phyloP scores from a whole-genome alignment of 2,113 vertebrate species.

The Bostrychus sinensis region DNA sequence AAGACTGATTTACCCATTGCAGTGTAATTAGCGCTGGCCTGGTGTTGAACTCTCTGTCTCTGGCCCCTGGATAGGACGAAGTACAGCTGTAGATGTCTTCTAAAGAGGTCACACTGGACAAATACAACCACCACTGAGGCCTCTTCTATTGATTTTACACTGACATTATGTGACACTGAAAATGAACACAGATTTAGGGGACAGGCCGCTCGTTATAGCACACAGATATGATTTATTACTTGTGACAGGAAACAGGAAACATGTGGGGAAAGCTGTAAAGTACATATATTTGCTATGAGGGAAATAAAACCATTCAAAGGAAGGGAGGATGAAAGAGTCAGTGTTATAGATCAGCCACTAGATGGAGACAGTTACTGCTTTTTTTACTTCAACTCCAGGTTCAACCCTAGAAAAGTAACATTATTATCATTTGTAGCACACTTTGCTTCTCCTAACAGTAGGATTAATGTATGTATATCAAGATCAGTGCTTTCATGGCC shows the following conservation, averaged over 20 bases:
- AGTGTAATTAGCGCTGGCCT: slow-evolving; percentile 46
- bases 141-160: background rate
- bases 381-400: slow-evolving; percentile 5
- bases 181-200: background rate
- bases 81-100: slow-evolving; percentile 22
- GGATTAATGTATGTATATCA: too few species aligned
- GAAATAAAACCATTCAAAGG: too few species aligned
- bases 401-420: too few species aligned
- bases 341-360: slow-evolving; percentile 40
- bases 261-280: background rate
- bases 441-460: too few species aligned
- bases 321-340: background rate
- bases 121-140: background rate
- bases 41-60: slow-evolving; percentile 37
- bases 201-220: background rate
- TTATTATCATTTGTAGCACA: too few species aligned
- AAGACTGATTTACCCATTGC: slow-evolving; percentile 19
- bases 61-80: slow-evolving; percentile 12
- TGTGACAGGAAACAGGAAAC: too few species aligned
- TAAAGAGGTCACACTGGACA: slow-evolving; percentile 4
- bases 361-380: slow-evolving; percentile 59
- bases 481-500: too few species aligned
- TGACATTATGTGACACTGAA: slow-evolving; percentile 13
- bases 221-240: too few species aligned
- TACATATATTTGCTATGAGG: too few species aligned